Conservation (phyloP, 2,888 invertebrate species). For the Eledona agricola region DNA sequence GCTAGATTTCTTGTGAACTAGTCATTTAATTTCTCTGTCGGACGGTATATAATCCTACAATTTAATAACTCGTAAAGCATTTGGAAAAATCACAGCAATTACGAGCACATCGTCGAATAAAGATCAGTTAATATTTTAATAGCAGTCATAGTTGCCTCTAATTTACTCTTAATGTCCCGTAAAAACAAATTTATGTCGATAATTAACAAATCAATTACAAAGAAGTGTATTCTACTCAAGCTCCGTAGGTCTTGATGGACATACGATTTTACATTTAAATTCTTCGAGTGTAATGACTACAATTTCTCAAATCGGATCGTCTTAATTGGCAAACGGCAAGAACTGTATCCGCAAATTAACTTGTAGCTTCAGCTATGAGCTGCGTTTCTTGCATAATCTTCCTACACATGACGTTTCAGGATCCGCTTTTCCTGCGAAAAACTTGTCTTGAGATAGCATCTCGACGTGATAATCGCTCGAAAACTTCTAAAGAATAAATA, state of each 20-base stretch:
- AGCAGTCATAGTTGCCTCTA: conserved; percentile 3
- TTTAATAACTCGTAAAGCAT: no score
- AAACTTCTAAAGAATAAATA: no score
- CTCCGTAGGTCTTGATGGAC: conserved; percentile 9
- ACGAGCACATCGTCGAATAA: background rate
- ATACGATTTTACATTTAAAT: conserved; percentile 32
- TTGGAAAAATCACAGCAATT: background rate
- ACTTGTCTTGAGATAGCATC: no score
- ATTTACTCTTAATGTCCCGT: conserved; percentile 16
- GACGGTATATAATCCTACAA: no score
- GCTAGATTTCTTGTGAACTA: no score
- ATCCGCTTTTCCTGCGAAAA: no score
- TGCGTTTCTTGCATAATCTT: conserved; percentile 3
- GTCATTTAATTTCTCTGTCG: no score
- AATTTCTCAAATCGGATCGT: conserved; percentile 22
- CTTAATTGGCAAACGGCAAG: conserved; percentile 19
- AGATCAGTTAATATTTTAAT: conserved; percentile 14
- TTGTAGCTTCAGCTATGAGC: background rate
- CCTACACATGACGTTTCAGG: no score
- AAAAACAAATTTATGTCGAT: conserved; percentile 15
- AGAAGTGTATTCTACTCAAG: no score
- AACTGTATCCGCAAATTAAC: no score
- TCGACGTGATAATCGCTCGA: no score
- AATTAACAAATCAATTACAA: conserved; percentile 22
- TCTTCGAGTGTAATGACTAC: conserved; percentile 27